These are phyloP conservation scores for Halcyon leucocephala DNA, from an alignment of 2,797 vertebrate species.

Conservation along the genomic window DNA sequence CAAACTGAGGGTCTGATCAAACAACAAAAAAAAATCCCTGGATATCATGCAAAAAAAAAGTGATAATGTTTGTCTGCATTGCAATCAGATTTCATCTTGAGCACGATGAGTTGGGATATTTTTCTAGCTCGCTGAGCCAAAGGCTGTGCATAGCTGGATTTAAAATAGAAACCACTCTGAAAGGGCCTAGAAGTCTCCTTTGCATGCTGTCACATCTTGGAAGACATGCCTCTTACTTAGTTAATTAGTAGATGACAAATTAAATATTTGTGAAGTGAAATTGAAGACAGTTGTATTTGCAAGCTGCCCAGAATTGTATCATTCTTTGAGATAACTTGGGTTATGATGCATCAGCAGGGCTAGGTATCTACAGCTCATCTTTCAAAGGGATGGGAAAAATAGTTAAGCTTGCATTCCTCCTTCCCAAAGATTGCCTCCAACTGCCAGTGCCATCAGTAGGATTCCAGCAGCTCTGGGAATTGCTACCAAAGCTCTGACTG, in stretches of 20 bases:
- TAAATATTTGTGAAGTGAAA: constrained; percentile 48
- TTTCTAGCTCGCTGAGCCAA: not conserved
- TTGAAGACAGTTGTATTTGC: not conserved
- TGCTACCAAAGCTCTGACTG: not conserved
- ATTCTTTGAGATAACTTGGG: not conserved
- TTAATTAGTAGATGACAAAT: constrained; percentile 58
- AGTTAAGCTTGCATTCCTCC: not conserved
- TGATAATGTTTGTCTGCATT: not conserved
- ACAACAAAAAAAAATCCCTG: not conserved
- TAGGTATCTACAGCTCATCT: not conserved
- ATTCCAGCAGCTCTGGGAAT: not conserved
- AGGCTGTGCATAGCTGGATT: not conserved
- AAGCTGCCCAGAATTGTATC: not conserved
- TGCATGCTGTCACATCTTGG: not conserved
- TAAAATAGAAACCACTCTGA: constrained; percentile 12
- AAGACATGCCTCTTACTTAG: constrained; percentile 1
- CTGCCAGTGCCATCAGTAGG: not conserved
- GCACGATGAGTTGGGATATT: not conserved
- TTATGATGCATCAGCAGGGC: not conserved
- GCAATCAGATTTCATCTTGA: not conserved
- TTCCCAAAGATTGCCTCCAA: not conserved
- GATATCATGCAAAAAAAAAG: not conserved
- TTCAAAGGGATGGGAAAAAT: not conserved
- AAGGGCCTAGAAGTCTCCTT: constrained; percentile 30
- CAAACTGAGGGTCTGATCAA: not conserved